Evolutionary conservation across 2,113 vertebrate genomes (phyloP).

Genomic region (Oryzias curvinotus): DNA sequence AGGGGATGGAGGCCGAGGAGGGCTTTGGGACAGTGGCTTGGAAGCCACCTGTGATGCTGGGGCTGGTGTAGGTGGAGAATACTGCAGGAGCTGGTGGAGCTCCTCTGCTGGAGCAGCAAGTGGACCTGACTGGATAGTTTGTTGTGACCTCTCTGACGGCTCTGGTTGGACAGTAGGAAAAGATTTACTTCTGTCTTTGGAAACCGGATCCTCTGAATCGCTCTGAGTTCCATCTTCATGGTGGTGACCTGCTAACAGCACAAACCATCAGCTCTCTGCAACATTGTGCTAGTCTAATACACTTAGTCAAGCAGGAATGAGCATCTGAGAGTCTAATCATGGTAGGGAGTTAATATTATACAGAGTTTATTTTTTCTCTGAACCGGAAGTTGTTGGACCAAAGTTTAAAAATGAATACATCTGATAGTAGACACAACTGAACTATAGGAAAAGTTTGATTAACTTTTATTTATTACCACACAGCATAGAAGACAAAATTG

Average conservation of each 20-base stretch:
- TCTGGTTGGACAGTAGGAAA: slow-evolving; percentile 52
- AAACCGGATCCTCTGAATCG: slow-evolving; percentile 87
- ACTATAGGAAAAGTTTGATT: too few relatives aligned
- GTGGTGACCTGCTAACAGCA: slow-evolving; percentile 80
- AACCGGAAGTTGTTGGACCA: too few relatives aligned
- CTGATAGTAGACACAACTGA: too few relatives aligned
- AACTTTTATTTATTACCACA: too few relatives aligned
- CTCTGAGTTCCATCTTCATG: slow-evolving; percentile 97
- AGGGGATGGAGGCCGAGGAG: slow-evolving; percentile 32
- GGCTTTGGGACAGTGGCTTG: slow-evolving; percentile 33
- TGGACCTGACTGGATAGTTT: slow-evolving; percentile 15
- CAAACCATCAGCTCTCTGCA: not conserved
- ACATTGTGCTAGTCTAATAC: too few relatives aligned
- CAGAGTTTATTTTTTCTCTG: too few relatives aligned
- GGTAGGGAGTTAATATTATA: too few relatives aligned
- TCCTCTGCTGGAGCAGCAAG: slow-evolving; percentile 3
- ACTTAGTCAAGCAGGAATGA: too few relatives aligned
- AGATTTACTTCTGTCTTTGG: slow-evolving; percentile 69
- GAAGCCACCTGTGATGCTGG: slow-evolving; percentile 30
- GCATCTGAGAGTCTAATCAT: too few relatives aligned
- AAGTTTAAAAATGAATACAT: too few relatives aligned
- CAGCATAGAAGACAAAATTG: too few relatives aligned
- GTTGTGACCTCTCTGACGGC: slow-evolving; percentile 31
- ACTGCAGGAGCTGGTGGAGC: slow-evolving; percentile 33
- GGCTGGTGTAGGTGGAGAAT: slow-evolving; percentile 32